Conservation (phyloP, 1,140 invertebrate species). For the Drosophila gunungcola region DNA sequence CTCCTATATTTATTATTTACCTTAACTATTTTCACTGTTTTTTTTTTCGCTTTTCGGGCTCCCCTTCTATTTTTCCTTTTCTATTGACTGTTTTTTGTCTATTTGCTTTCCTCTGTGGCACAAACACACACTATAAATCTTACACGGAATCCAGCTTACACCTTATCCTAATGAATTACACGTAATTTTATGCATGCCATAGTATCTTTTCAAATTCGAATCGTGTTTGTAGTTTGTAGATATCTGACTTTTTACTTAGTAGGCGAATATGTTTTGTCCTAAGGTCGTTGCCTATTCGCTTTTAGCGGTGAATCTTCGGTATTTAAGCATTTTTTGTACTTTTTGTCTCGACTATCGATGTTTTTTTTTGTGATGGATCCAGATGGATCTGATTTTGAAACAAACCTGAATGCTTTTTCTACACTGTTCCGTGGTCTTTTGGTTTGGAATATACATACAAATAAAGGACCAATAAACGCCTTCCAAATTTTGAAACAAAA, state of each 20-base stretch:
- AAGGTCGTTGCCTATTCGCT: background rate
- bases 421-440: background rate
- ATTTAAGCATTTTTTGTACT: background rate
- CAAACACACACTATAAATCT: conserved; percentile 22
- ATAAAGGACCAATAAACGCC: too few species aligned
- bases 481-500: too few species aligned
- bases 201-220: conserved; percentile 31
- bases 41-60: conserved; percentile 38
- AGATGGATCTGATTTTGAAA: background rate
- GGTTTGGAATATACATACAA: background rate
- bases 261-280: background rate
- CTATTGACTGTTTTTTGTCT: conserved; percentile 9
- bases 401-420: background rate
- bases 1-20: conserved; percentile 47
- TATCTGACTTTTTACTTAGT: conserved; percentile 4
- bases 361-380: background rate
- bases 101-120: conserved; percentile 27
- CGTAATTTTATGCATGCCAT: conserved; percentile 38
- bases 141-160: conserved; percentile 46
- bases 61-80: conserved; percentile 16
- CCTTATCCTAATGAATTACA: conserved; percentile 41
- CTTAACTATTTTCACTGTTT: conserved; percentile 41
- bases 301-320: background rate
- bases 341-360: background rate
- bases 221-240: conserved; percentile 46